A percentile compares a stretch with the other conserved stretches of the same genome.
Evolutionary conservation across 1,140 invertebrate species (phyloP).

Genomic region (Rhyzopertha dominica): DNA sequence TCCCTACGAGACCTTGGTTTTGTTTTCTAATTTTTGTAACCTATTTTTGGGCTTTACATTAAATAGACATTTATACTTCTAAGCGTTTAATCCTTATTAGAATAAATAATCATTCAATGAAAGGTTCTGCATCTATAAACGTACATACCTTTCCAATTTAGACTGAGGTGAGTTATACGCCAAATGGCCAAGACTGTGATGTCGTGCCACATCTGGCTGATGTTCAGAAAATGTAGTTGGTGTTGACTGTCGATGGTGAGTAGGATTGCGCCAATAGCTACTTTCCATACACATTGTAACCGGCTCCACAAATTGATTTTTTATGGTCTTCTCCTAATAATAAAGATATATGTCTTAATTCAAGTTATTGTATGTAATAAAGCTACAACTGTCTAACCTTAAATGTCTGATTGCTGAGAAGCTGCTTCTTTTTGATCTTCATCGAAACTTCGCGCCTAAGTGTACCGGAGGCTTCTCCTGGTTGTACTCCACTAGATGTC

Average conservation of each 20-base stretch:
- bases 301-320: constrained; percentile 43
- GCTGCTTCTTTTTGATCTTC: constrained; percentile 53
- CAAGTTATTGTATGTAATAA: background rate
- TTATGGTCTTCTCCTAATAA: constrained; percentile 40
- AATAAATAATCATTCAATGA: too few relatives aligned
- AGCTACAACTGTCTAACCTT: constrained; percentile 29
- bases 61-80: too few relatives aligned
- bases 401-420: constrained; percentile 43
- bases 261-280: constrained; percentile 44
- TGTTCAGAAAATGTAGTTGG: constrained; percentile 43
- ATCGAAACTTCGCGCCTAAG: constrained; percentile 50
- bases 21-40: too few relatives aligned
- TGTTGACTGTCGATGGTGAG: constrained; percentile 43
- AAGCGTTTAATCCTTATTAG: too few relatives aligned
- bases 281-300: constrained; percentile 45
- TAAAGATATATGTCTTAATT: constrained; percentile 1
- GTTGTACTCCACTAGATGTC: constrained; percentile 36
- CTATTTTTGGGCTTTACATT: too few relatives aligned
- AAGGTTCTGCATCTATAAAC: too few relatives aligned
- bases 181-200: constrained; percentile 44
- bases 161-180: constrained; percentile 41
- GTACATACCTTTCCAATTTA: constrained; percentile 43
- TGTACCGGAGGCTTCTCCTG: constrained; percentile 41
- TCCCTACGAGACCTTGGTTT: too few relatives aligned
- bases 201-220: constrained; percentile 42